phyloP scores from a whole-genome alignment of 1,140 invertebrate species.

The Hylaeus volcanicus region DNA sequence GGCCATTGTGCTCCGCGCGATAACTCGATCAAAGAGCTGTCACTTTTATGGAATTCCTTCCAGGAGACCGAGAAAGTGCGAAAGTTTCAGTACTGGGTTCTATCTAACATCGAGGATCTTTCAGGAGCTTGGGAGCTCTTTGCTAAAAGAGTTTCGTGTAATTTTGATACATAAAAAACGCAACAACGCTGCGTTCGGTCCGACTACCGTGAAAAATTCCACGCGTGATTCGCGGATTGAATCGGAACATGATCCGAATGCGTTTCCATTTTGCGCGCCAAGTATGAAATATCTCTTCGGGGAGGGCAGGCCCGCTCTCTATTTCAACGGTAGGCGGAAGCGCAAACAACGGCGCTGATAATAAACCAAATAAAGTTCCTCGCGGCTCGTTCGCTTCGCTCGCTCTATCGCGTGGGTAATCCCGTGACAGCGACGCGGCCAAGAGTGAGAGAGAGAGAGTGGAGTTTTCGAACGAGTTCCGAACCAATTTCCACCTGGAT shows the following conservation, averaged over 20 bases:
- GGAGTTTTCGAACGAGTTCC: constrained; percentile 31
- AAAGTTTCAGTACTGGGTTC: background rate
- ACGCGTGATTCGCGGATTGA: constrained; percentile 54
- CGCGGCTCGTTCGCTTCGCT: constrained; percentile 12
- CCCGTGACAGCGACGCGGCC: background rate
- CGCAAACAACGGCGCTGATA: constrained; percentile 33
- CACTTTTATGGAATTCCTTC: background rate
- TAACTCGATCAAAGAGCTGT: constrained; percentile 35
- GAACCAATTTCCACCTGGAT: constrained; percentile 51
- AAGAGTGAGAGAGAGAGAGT: background rate
- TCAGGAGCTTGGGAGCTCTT: too few relatives aligned
- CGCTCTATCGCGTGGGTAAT: constrained; percentile 7
- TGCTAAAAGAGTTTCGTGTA: too few relatives aligned
- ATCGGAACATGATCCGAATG: constrained; percentile 49
- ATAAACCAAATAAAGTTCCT: constrained; percentile 44
- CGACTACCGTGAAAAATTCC: constrained; percentile 47
- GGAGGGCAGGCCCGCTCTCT: constrained; percentile 2
- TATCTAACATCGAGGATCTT: too few relatives aligned
- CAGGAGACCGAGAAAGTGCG: background rate
- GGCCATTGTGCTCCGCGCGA: background rate
- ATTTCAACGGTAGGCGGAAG: constrained; percentile 45
- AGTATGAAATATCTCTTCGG: constrained; percentile 45
- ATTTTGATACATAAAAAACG: too few relatives aligned
- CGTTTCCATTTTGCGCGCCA: constrained; percentile 33
- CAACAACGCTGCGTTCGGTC: background rate